phyloP scores from a whole-genome alignment of 1,140 invertebrate species.

The Drosophila ogumai region DNA sequence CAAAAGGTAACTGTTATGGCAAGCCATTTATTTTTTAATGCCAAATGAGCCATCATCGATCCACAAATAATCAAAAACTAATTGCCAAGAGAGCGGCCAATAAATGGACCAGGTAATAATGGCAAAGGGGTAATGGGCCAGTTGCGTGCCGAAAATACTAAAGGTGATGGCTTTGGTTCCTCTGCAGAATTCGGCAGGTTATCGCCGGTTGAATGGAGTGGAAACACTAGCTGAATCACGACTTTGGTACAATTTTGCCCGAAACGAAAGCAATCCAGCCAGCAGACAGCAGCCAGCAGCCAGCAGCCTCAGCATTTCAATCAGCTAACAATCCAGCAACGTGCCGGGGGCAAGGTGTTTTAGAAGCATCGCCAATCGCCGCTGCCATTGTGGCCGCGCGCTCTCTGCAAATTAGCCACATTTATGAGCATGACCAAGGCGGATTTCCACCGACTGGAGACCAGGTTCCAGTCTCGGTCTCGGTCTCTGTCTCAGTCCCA shows the following conservation, averaged over 20 bases:
- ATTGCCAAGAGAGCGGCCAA: conserved; percentile 44
- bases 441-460: conserved; percentile 51
- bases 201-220: conserved; percentile 35
- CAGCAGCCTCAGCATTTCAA: conserved; percentile 65
- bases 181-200: conserved; percentile 55
- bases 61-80: conserved; percentile 54
- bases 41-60: conserved; percentile 29
- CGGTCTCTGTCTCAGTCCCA: background rate
- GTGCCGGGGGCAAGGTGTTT: conserved; percentile 65
- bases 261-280: conserved; percentile 36
- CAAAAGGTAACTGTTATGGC: background rate
- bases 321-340: conserved; percentile 63
- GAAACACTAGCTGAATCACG: conserved; percentile 74
- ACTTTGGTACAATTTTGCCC: conserved; percentile 68
- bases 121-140: conserved; percentile 52
- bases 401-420: conserved; percentile 72
- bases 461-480: background rate
- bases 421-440: conserved; percentile 74
- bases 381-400: conserved; percentile 18
- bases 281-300: conserved; percentile 5
- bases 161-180: conserved; percentile 9
- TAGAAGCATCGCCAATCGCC: conserved; percentile 47
- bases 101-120: conserved; percentile 51
- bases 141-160: conserved; percentile 73
- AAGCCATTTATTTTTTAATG: conserved; percentile 12